These are phyloP conservation scores for Agapornis roseicollis DNA, from an alignment of 2,113 vertebrate species.

Conservation along the genomic window DNA sequence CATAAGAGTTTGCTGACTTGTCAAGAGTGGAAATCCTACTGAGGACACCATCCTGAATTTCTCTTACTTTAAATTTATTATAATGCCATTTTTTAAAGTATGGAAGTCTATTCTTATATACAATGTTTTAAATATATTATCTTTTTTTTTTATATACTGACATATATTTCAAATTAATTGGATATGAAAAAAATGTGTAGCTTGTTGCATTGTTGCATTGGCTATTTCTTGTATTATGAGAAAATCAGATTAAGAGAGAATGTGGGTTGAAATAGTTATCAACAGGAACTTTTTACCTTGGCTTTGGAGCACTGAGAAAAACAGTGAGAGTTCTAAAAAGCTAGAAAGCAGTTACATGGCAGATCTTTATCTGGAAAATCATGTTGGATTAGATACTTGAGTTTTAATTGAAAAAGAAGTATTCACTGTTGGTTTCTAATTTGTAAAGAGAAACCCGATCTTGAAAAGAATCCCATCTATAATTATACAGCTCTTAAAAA, in stretches of 20 bases:
- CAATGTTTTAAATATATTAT: not conserved
- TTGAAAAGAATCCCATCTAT: not conserved
- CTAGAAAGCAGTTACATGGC: not conserved
- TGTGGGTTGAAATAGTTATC: not conserved
- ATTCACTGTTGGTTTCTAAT: conserved; percentile 40
- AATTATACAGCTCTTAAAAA: conserved; percentile 22
- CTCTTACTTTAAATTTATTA: not conserved
- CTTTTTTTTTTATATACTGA: not conserved
- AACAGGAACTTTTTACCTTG: not conserved
- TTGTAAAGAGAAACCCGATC: conserved; percentile 1
- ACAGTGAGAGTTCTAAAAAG: conserved; percentile 7
- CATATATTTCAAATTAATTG: not conserved
- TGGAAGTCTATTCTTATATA: not conserved
- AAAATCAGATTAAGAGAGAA: conserved; percentile 9
- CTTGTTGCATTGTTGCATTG: not conserved
- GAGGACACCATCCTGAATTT: not conserved
- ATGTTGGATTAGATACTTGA: conserved; percentile 14
- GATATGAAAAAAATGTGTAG: not conserved
- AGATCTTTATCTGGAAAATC: conserved; percentile 37
- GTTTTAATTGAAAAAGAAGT: conserved; percentile 58
- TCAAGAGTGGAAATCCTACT: not conserved
- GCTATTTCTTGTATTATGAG: not conserved
- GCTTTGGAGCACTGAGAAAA: not conserved
- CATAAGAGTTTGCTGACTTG: not conserved
- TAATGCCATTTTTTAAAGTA: not conserved